Evolutionary conservation across 2,888 invertebrate genomes (phyloP).

Genomic region (Ectropis crepuscularia): DNA sequence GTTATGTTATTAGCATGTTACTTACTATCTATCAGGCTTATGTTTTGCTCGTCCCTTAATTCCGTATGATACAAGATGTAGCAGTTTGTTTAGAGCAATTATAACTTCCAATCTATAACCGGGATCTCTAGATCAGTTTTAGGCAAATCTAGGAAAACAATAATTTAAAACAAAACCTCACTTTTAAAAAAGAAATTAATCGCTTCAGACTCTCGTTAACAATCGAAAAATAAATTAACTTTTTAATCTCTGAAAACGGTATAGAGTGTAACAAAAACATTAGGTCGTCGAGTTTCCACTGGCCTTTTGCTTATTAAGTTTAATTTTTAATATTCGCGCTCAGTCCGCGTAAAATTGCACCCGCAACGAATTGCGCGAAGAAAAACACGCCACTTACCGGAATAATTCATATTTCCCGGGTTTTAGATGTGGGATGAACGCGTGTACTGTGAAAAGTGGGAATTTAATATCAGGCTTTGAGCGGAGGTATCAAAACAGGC

Average conservation of each 20-base stretch:
- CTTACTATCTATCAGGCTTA: too few relatives aligned
- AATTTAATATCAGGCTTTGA: conserved; percentile 24
- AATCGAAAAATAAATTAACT: conserved; percentile 35
- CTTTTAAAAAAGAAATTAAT: neutral
- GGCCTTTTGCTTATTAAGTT: conserved; percentile 77
- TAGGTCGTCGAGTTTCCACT: conserved; percentile 52
- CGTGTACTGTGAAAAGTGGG: conserved; percentile 19
- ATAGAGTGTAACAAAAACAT: conserved; percentile 41
- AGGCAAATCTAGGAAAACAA: too few relatives aligned
- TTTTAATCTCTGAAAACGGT: conserved; percentile 38
- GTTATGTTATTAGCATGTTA: too few relatives aligned
- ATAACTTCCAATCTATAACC: too few relatives aligned
- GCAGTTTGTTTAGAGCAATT: too few relatives aligned
- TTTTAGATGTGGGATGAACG: conserved; percentile 35
- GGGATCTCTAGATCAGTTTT: too few relatives aligned
- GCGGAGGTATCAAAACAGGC: conserved; percentile 5
- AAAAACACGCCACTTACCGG: conserved; percentile 50
- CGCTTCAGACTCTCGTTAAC: neutral
- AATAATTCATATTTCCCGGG: conserved; percentile 45
- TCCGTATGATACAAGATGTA: too few relatives aligned
- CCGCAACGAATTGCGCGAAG: conserved; percentile 58
- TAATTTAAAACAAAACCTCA: too few relatives aligned
- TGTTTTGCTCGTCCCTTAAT: too few relatives aligned
- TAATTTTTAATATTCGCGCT: conserved; percentile 82
- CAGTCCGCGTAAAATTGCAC: conserved; percentile 80